Evolutionary conservation across 2,888 invertebrate species (phyloP).

Genomic region (Pogonocherus hispidulus): DNA sequence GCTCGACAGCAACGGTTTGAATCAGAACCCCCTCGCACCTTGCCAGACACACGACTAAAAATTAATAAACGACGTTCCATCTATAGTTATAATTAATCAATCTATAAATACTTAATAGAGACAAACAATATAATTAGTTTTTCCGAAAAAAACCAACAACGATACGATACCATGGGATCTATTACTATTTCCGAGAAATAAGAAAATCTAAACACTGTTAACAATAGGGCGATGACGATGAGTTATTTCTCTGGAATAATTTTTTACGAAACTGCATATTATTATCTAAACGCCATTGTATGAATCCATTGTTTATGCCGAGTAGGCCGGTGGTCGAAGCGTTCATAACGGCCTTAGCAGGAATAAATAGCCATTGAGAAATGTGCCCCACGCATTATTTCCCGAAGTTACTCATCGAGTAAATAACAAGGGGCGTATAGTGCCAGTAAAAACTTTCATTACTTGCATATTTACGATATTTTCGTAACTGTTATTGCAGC

Average conservation of each 20-base stretch:
- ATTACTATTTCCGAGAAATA: not conserved
- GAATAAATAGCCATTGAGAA: not conserved
- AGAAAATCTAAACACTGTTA: not conserved
- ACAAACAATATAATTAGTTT: not conserved
- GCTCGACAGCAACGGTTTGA: too few relatives aligned
- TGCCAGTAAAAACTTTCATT: too few relatives aligned
- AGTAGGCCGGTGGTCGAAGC: not conserved
- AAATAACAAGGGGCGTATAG: too few relatives aligned
- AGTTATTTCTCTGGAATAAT: not conserved
- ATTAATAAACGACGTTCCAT: too few relatives aligned
- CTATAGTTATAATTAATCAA: not conserved
- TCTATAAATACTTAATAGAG: not conserved
- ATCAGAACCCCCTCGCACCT: too few relatives aligned
- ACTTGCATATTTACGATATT: too few relatives aligned
- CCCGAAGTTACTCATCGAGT: too few relatives aligned
- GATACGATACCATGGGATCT: not conserved
- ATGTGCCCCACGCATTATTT: not conserved
- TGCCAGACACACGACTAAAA: too few relatives aligned
- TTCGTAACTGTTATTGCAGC: too few relatives aligned
- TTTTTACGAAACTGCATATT: not conserved
- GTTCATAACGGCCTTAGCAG: not conserved
- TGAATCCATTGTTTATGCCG: not conserved
- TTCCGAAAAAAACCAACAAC: not conserved
- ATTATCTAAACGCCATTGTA: not conserved
- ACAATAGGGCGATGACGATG: not conserved